Evolutionary conservation across 2,113 vertebrate species (phyloP).

Genomic region (Sula dactylatra): DNA sequence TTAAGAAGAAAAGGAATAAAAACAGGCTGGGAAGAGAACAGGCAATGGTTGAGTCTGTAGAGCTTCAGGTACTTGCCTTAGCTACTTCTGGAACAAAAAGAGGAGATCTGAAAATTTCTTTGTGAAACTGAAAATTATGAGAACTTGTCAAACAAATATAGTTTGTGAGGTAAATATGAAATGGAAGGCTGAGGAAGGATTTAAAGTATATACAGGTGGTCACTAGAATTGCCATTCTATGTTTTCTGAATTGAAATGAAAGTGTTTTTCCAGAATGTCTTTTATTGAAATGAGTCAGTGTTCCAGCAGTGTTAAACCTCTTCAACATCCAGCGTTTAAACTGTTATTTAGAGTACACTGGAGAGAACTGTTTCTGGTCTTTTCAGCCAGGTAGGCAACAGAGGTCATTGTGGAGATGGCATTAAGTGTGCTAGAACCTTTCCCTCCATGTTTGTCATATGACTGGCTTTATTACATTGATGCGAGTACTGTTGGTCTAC

Average conservation of each 20-base stretch:
- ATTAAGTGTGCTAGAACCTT: background rate
- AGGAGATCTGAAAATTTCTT: background rate
- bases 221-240: background rate
- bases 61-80: background rate
- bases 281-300: background rate
- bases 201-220: background rate
- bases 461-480: background rate
- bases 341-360: background rate
- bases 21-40: background rate
- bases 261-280: background rate
- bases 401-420: background rate
- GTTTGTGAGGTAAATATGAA: background rate
- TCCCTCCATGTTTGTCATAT: background rate
- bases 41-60: background rate
- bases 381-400: background rate
- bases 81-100: background rate
- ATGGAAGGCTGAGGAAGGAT: background rate
- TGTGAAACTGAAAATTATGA: background rate
- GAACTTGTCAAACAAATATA: background rate
- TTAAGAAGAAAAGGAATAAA: background rate
- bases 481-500: background rate
- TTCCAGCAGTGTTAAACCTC: background rate
- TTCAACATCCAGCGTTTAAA: background rate
- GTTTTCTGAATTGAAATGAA: background rate
- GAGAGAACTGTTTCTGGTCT: background rate